Base-by-base conservation (phyloP, 2,888 invertebrate species). In the Actias luna region DNA sequence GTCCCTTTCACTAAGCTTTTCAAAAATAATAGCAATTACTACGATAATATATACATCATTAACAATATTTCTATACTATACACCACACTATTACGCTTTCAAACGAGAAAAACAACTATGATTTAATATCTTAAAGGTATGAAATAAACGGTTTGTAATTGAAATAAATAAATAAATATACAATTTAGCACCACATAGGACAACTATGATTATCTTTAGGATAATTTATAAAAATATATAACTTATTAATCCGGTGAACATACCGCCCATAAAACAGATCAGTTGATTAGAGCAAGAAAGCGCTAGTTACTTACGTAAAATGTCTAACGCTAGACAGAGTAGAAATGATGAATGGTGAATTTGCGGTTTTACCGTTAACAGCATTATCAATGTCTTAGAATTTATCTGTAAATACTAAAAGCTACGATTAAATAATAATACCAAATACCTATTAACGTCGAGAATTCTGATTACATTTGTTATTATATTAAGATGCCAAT, bases 201-300 rank as follows among this genome's bases (percentile, higher is more conserved):
- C 22, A 12, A 25, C 1, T 4, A 22, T 12, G 46, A 8, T 39
- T 39, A 3, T 25, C 25, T 50, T 12, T 0, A 4, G 2, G 25
- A 25, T 12, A 8, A 22, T 50, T 3, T 2, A 25, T 12, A 22
- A 12, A 4, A 22, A 22, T 50, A 22, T 10, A 25, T 12, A 0
- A 22, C 46, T 50, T 14, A 59, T 8, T 59, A 52, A 63, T 59
- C 42, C 39, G 58, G 42, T 31, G 57, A 39, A 27, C 60, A 60
- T 66, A 70, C 85, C 87, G 87, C 88, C 88, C 87, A 87, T 88
- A 77, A 80, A 81, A 84, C 78, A 77, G 79, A 82, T 81, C 76
- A 78, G 76, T 80, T 76, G 76, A 82, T 78, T 78, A 81, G 84
- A 89, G 78, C 66, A 85, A 79, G 89, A 89, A 60, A 67, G 77